phyloP scores from a whole-genome alignment of 2,113 vertebrate genomes.

The Neotragus pygmaeus region DNA sequence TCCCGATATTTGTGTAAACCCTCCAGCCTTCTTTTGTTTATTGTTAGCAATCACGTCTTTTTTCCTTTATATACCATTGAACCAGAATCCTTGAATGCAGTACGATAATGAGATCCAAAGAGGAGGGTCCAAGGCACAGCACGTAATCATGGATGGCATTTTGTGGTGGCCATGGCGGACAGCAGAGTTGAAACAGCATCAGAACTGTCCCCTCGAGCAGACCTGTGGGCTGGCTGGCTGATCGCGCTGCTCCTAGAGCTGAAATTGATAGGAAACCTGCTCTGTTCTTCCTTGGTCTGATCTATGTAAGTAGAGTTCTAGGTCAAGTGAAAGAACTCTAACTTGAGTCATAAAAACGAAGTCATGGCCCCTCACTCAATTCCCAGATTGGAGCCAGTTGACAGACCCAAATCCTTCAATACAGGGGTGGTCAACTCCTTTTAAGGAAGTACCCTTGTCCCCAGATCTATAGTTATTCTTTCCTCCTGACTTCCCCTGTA shows the following conservation, averaged over 20 bases:
- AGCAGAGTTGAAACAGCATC: not conserved
- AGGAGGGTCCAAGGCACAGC: not conserved
- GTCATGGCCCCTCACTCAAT: not conserved
- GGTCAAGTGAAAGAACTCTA: not conserved
- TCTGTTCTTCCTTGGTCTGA: not conserved
- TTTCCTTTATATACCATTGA: not conserved
- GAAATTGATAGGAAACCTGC: not conserved
- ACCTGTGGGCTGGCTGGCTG: too few species aligned
- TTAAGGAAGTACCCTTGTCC: not conserved
- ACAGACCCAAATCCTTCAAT: not conserved
- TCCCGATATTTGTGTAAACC: too few species aligned
- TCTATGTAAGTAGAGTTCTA: not conserved
- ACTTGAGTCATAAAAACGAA: not conserved
- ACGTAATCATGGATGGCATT: not conserved
- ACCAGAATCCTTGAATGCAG: not conserved
- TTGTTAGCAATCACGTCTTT: not conserved
- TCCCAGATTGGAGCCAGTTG: not conserved
- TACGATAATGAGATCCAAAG: not conserved
- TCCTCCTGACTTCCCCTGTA: not conserved
- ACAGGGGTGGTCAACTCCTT: not conserved
- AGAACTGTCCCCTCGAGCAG: rapidly evolving
- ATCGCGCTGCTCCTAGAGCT: not conserved
- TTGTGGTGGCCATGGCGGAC: not conserved
- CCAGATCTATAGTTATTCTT: not conserved
- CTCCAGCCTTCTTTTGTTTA: not conserved